These are phyloP conservation scores for Microplitis deprimator DNA, from an alignment of 2,888 invertebrate species.

Conservation along the genomic window DNA sequence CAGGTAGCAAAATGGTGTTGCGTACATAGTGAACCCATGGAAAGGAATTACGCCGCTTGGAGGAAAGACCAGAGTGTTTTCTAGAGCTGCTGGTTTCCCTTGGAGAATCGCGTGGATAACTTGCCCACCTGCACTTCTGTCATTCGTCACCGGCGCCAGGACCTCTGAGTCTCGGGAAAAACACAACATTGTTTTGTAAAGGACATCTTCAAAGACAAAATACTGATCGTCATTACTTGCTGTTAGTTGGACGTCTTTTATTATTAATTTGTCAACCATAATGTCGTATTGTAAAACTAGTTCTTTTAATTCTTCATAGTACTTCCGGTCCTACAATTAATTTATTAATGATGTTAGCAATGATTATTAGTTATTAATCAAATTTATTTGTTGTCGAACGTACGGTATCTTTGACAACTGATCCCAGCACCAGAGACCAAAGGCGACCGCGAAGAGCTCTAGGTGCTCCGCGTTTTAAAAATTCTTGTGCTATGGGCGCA, in stretches of 20 bases:
- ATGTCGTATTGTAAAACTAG: conserved; percentile 90
- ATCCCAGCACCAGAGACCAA: conserved; percentile 90
- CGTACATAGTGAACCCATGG: conserved; percentile 98
- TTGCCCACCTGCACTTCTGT: conserved; percentile 71
- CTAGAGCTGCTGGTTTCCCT: conserved; percentile 79
- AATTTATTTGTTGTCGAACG: conserved; percentile 46
- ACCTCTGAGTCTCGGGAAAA: conserved; percentile 92
- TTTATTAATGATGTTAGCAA: background rate
- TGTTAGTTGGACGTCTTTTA: conserved; percentile 96
- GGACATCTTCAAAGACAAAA: conserved; percentile 96
- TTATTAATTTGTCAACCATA: conserved; percentile 93
- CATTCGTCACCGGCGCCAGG: conserved; percentile 79
- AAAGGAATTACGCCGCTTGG: conserved; percentile 96
- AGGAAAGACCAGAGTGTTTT: conserved; percentile 86
- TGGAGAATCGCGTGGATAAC: conserved; percentile 84
- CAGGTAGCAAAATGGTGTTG: conserved; percentile 94
- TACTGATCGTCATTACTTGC: conserved; percentile 98
- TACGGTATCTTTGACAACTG: conserved; percentile 81
- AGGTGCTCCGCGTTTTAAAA: conserved; percentile 88
- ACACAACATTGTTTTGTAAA: conserved; percentile 93
- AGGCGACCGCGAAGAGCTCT: conserved; percentile 84
- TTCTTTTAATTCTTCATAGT: conserved; percentile 86
- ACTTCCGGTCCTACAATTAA: conserved; percentile 76
- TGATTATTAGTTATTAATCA: background rate
- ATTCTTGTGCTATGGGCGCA: conserved; percentile 92